phyloP scores from a whole-genome alignment of 1,140 invertebrate species.

The Euura saliciscinereae region DNA sequence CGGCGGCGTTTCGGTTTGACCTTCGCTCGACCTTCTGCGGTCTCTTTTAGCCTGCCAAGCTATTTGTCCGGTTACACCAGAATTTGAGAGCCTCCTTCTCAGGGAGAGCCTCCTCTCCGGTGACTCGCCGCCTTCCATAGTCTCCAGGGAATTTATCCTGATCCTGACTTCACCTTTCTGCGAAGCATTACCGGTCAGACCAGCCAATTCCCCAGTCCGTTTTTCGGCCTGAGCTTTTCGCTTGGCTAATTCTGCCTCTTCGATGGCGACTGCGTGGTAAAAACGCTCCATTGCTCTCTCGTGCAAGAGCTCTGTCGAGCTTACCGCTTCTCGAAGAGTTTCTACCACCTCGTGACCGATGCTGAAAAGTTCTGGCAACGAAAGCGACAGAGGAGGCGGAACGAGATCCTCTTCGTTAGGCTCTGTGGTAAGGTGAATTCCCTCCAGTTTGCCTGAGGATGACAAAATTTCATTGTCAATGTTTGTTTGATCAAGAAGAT shows the following conservation, averaged over 20 bases:
- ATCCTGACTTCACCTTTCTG: slow-evolving; percentile 19
- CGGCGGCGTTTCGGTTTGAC: slow-evolving; percentile 32
- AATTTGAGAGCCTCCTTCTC: slow-evolving; percentile 41
- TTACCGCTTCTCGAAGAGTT: slow-evolving; percentile 71
- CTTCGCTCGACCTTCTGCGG: slow-evolving; percentile 49
- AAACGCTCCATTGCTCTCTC: slow-evolving; percentile 80
- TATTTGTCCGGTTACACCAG: slow-evolving; percentile 20
- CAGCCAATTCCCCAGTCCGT: slow-evolving; percentile 38
- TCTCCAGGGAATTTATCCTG: slow-evolving; percentile 28
- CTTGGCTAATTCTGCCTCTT: slow-evolving; percentile 67
- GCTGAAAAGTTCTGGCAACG: slow-evolving; percentile 75
- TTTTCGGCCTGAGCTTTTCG: slow-evolving; percentile 50
- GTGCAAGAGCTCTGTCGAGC: slow-evolving; percentile 80
- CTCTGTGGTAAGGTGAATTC: slow-evolving; percentile 19
- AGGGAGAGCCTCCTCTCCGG: slow-evolving; percentile 33
- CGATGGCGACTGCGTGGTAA: slow-evolving; percentile 73
- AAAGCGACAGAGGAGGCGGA: slow-evolving; percentile 79
- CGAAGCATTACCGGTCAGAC: slow-evolving; percentile 27
- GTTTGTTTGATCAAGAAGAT: not conserved
- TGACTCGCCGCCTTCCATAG: slow-evolving; percentile 31
- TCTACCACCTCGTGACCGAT: slow-evolving; percentile 50
- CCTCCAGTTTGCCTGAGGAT: slow-evolving; percentile 8
- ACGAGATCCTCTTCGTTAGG: slow-evolving; percentile 61
- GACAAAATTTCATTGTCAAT: not conserved
- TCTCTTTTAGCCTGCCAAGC: slow-evolving; percentile 37